Conservation (phyloP, 2,888 invertebrate genomes). For the Macaria notata region DNA sequence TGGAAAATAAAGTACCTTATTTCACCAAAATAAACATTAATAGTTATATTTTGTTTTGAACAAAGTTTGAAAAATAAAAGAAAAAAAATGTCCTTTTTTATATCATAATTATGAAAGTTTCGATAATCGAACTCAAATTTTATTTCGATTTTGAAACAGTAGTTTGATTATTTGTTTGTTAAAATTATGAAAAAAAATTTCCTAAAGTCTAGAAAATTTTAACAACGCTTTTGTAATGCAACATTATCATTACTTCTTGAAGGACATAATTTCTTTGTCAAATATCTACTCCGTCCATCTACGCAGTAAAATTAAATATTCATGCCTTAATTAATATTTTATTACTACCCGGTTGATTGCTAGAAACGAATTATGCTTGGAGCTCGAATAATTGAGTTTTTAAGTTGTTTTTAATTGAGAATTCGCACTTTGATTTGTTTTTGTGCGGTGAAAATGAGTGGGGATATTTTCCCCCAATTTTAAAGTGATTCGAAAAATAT, state of each 20-base stretch:
- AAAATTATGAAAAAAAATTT: too few relatives aligned
- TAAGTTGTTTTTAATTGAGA: constrained; percentile 23
- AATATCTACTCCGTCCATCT: background rate
- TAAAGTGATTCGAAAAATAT: background rate
- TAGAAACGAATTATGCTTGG: constrained; percentile 16
- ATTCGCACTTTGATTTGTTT: constrained; percentile 17
- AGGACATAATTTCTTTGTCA: background rate
- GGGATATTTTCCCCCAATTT: background rate
- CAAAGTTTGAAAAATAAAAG: too few relatives aligned
- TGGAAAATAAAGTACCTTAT: too few relatives aligned
- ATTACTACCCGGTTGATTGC: constrained; percentile 24
- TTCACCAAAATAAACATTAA: too few relatives aligned
- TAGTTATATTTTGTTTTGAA: too few relatives aligned
- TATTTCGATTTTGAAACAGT: too few relatives aligned
- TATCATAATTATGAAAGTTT: too few relatives aligned
- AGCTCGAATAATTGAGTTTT: constrained; percentile 23
- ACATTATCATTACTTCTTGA: background rate
- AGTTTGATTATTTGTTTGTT: too few relatives aligned
- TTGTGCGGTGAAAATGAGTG: background rate
- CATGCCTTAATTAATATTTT: constrained; percentile 26
- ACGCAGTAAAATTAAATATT: constrained; percentile 26
- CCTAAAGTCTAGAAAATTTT: too few relatives aligned
- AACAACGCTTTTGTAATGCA: too few relatives aligned
- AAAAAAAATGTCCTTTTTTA: too few relatives aligned
- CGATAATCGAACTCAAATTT: too few relatives aligned